Percentiles rank a stretch among this genome's conserved stretches.
Conservation (phyloP, 2,797 vertebrate species). For the Emydoidea blandingii region DNA sequence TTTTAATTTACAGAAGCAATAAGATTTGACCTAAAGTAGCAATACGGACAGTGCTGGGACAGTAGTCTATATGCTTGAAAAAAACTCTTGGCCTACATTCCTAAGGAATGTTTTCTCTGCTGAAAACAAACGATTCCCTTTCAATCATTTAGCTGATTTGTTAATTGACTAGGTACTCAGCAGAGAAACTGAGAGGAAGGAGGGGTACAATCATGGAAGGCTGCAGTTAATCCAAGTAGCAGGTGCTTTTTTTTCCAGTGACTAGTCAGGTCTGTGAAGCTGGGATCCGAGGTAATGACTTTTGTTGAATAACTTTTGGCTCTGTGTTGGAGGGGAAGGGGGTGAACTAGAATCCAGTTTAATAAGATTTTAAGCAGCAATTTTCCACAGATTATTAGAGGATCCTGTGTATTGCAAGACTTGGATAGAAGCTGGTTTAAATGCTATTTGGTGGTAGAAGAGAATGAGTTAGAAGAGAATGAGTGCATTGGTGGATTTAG, state of each 20-base stretch:
- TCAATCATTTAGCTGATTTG: constrained; percentile 27
- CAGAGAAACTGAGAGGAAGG: neutral
- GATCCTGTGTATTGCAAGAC: neutral
- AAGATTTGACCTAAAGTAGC: constrained; percentile 26
- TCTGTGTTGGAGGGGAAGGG: neutral
- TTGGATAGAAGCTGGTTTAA: neutral
- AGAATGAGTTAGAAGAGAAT: neutral
- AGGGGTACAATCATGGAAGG: neutral
- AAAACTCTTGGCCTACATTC: neutral
- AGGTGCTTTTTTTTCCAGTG: neutral
- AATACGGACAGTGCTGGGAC: neutral
- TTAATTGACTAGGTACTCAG: neutral
- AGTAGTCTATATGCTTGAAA: neutral
- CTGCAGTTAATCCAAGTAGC: neutral
- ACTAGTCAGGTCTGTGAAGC: neutral
- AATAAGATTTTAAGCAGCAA: neutral
- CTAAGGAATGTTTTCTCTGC: neutral
- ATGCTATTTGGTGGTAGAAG: neutral
- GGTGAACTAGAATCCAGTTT: neutral
- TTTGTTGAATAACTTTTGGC: neutral
- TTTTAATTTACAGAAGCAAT: constrained; percentile 21
- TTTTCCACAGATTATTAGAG: neutral
- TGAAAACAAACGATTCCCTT: neutral
- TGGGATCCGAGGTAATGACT: neutral
- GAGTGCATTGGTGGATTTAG: neutral